phyloP scores from a whole-genome alignment of 2,797 vertebrate species.

The Agapornis canus region DNA sequence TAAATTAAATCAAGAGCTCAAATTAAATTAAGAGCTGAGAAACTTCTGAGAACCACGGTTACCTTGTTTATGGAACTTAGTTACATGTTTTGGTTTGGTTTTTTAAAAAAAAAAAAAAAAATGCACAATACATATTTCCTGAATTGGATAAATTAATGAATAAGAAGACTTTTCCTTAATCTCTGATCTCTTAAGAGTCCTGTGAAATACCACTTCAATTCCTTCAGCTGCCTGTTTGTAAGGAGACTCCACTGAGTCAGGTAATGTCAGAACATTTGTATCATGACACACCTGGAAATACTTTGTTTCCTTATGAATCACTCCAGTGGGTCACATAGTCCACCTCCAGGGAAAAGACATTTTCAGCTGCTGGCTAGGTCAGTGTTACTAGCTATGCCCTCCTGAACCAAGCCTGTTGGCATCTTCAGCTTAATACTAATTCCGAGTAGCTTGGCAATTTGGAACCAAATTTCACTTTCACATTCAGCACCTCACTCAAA shows the following conservation, averaged over 20 bases:
- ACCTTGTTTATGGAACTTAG: neutral
- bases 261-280: rapidly evolving
- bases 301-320: neutral
- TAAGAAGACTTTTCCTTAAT: neutral
- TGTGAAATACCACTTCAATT: neutral
- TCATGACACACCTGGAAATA: neutral
- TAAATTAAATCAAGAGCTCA: too few relatives aligned
- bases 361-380: neutral
- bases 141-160: neutral
- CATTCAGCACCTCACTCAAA: neutral
- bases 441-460: neutral
- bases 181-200: neutral
- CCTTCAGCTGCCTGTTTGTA: neutral
- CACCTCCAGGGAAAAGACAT: neutral
- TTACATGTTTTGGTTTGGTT: rapidly evolving
- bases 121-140: neutral
- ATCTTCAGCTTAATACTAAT: neutral
- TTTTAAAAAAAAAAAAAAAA: neutral
- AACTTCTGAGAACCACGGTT: neutral
- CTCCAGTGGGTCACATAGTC: neutral
- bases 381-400: neutral
- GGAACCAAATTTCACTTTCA: neutral
- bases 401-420: neutral
- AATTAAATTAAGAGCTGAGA: neutral
- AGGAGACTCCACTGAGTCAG: neutral